phyloP scores from a whole-genome alignment of 2,888 invertebrate genomes.

The Drymonia ruficornis region DNA sequence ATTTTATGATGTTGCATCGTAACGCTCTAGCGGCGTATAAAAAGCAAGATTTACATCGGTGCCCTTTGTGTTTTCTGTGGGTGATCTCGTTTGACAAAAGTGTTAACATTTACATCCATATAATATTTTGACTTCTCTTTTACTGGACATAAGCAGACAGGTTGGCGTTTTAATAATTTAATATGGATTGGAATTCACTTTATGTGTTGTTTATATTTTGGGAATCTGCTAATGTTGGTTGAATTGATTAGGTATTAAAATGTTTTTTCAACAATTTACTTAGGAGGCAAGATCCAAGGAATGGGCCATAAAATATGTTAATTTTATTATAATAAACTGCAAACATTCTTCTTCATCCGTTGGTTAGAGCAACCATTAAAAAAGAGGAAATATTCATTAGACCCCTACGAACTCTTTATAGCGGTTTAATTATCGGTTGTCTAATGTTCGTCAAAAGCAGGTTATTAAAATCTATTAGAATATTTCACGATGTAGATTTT shows the following conservation, averaged over 20 bases:
- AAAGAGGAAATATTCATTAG: slow-evolving; percentile 36
- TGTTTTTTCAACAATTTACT: too few species aligned
- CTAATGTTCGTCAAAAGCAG: slow-evolving; percentile 67
- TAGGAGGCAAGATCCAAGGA: too few species aligned
- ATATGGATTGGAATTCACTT: slow-evolving; percentile 29
- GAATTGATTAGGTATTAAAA: too few species aligned
- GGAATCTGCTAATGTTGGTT: too few species aligned
- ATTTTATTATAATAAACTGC: neutral
- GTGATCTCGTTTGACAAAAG: slow-evolving; percentile 79
- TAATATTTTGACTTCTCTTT: slow-evolving; percentile 83
- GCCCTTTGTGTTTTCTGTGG: slow-evolving; percentile 69
- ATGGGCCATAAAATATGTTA: neutral
- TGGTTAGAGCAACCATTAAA: slow-evolving; percentile 31
- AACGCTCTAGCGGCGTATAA: slow-evolving; percentile 64
- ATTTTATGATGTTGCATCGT: slow-evolving; percentile 69
- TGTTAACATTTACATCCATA: slow-evolving; percentile 79
- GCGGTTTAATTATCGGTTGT: slow-evolving; percentile 77
- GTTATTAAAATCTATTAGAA: slow-evolving; percentile 82
- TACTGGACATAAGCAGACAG: slow-evolving; percentile 61
- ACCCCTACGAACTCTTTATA: slow-evolving; percentile 39
- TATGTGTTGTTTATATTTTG: neutral
- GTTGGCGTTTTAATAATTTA: slow-evolving; percentile 42
- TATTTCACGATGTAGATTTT: slow-evolving; percentile 65
- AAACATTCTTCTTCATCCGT: neutral
- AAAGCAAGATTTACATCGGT: slow-evolving; percentile 75